Conservation (phyloP, 2,113 vertebrate genomes). For the Pycnonotus jocosus region DNA sequence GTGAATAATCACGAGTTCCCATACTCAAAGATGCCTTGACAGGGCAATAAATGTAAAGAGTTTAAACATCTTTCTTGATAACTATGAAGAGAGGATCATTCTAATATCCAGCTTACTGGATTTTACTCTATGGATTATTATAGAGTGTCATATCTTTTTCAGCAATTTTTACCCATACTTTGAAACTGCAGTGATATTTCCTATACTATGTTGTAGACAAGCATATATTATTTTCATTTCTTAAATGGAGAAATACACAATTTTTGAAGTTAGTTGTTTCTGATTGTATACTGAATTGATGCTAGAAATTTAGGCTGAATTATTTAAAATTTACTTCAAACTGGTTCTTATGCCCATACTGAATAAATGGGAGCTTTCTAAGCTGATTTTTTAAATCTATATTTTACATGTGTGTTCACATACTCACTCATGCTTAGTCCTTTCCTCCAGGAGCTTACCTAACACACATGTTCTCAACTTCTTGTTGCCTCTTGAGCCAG, state of each 20-base stretch:
- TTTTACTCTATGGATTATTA: background rate
- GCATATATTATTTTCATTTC: background rate
- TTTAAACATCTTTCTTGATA: background rate
- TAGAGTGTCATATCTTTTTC: background rate
- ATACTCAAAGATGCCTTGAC: background rate
- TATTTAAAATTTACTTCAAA: background rate
- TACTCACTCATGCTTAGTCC: background rate
- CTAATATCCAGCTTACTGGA: background rate
- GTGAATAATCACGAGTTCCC: background rate
- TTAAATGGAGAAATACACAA: background rate
- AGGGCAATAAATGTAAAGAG: background rate
- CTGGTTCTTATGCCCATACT: background rate
- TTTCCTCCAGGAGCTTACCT: background rate
- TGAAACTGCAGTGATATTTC: background rate
- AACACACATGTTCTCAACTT: background rate
- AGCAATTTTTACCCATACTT: background rate
- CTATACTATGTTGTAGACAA: background rate
- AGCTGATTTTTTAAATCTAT: background rate
- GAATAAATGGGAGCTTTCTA: background rate
- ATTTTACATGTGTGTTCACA: background rate
- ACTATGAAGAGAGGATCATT: background rate
- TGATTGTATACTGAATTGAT: background rate
- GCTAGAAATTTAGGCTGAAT: background rate
- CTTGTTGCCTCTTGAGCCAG: background rate
- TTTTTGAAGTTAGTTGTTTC: background rate